Evolutionary conservation across 2,797 vertebrate genomes (phyloP).

Genomic region (Pagetopsis macropterus): DNA sequence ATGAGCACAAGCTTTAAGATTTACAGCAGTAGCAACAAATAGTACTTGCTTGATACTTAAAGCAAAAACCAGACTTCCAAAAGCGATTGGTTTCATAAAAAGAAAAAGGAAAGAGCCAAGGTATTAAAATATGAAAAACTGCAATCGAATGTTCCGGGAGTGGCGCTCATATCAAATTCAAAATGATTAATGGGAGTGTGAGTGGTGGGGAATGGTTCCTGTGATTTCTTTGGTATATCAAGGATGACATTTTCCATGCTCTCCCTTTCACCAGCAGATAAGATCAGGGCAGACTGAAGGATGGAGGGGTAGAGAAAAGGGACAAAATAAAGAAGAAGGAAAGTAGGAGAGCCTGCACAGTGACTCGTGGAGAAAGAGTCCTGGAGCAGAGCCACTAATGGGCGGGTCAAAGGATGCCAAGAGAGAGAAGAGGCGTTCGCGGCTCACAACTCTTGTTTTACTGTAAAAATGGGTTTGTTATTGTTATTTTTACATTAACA

Average conservation of each 20-base stretch:
- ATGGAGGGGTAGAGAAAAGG: conserved; percentile 18
- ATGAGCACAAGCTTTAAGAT: too few relatives aligned
- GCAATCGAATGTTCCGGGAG: conserved; percentile 37
- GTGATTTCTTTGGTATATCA: conserved; percentile 21
- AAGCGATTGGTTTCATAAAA: background rate
- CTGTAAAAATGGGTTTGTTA: conserved; percentile 3
- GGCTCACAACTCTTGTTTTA: conserved; percentile 27
- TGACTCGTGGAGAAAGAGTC: conserved; percentile 72
- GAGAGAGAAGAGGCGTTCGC: conserved; percentile 63
- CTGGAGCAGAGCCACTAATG: conserved; percentile 67
- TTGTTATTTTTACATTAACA: conserved; percentile 8
- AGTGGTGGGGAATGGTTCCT: conserved; percentile 19
- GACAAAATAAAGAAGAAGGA: conserved; percentile 8
- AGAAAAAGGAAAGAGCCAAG: background rate
- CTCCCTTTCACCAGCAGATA: conserved; percentile 27
- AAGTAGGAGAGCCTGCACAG: conserved; percentile 52
- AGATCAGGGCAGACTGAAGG: conserved; percentile 23
- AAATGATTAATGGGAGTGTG: conserved; percentile 23
- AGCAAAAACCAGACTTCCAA: background rate
- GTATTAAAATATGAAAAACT: conserved; percentile 2
- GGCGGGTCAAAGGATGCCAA: conserved; percentile 74
- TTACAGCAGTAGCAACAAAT: too few relatives aligned
- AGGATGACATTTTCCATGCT: conserved; percentile 30
- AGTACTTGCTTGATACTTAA: background rate
- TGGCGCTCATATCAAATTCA: conserved; percentile 22